Conservation (phyloP, 2,113 vertebrate genomes). For the Tragulus kanchil region DNA sequence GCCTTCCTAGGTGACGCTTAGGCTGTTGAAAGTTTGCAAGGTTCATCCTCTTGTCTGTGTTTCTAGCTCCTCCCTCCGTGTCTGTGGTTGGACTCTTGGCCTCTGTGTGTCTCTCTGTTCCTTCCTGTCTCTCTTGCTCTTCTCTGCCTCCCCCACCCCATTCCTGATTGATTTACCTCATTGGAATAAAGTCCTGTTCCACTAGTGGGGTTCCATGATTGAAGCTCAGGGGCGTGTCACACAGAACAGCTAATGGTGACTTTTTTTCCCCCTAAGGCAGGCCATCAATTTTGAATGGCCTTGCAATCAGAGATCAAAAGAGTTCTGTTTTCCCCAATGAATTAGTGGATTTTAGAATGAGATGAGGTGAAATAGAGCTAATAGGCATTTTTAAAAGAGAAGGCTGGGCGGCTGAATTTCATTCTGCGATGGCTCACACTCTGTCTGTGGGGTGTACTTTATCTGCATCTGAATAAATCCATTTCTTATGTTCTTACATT, state of each 20-base stretch:
- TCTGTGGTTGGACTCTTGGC: not conserved
- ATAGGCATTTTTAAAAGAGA: conserved; percentile 71
- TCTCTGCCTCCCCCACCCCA: too few relatives aligned
- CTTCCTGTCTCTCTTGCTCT: not conserved
- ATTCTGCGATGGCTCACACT: too few relatives aligned
- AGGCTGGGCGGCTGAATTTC: not conserved
- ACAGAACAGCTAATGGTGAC: conserved; percentile 76
- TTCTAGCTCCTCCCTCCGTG: not conserved
- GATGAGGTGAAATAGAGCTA: conserved; percentile 78
- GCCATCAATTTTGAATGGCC: conserved; percentile 85
- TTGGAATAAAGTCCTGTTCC: conserved; percentile 77
- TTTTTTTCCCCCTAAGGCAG: conserved; percentile 70
- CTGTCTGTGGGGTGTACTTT: too few relatives aligned
- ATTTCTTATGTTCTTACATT: too few relatives aligned
- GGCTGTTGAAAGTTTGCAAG: conserved; percentile 77
- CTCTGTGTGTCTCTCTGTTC: not conserved
- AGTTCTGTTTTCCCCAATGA: conserved; percentile 77
- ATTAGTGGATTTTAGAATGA: conserved; percentile 80
- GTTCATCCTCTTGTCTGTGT: conserved; percentile 56
- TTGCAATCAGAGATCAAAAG: conserved; percentile 83
- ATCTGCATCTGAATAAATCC: too few relatives aligned
- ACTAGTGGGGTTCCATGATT: conserved; percentile 74
- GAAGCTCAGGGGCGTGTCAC: conserved; percentile 78
- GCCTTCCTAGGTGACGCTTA: conserved; percentile 56
- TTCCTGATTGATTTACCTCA: conserved; percentile 64